Conservation (phyloP, 1,140 invertebrate species). For the Drosophila ogumai region DNA sequence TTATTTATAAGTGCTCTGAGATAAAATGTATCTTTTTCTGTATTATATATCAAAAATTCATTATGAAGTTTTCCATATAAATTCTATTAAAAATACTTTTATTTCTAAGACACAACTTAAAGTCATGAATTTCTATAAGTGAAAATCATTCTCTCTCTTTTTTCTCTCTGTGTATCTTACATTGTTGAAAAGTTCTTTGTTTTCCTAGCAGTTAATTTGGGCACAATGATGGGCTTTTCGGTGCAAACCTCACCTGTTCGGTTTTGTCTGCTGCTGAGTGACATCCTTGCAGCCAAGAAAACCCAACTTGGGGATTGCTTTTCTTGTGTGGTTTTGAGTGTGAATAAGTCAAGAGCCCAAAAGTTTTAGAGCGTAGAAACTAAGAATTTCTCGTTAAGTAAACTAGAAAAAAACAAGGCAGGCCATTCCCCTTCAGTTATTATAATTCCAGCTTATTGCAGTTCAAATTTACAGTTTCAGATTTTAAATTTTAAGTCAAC, state of each 20-base stretch:
- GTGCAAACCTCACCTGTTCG: constrained; percentile 6
- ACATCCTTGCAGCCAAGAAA: constrained; percentile 7
- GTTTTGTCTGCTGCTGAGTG: constrained; percentile 27
- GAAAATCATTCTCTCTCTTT: no score
- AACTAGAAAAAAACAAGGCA: neutral
- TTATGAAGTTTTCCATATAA: no score
- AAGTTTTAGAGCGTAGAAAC: no score
- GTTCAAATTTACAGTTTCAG: neutral
- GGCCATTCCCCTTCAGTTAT: neutral
- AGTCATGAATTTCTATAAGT: no score
- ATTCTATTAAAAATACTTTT: no score
- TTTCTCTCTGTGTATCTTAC: neutral
- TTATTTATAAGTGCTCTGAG: neutral
- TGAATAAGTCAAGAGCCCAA: constrained; percentile 8
- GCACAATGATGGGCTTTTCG: constrained; percentile 1
- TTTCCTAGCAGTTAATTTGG: neutral
- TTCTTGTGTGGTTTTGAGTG: constrained; percentile 9
- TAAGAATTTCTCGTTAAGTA: neutral
- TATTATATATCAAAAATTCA: neutral
- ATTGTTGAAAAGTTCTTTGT: no score
- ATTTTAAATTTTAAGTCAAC: constrained; percentile 13
- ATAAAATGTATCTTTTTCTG: neutral
- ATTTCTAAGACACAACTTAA: no score
- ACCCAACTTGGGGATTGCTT: constrained; percentile 10
- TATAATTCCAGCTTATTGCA: neutral